Base-by-base conservation (phyloP, 2,888 invertebrate genomes). In the Suillia variegata region DNA sequence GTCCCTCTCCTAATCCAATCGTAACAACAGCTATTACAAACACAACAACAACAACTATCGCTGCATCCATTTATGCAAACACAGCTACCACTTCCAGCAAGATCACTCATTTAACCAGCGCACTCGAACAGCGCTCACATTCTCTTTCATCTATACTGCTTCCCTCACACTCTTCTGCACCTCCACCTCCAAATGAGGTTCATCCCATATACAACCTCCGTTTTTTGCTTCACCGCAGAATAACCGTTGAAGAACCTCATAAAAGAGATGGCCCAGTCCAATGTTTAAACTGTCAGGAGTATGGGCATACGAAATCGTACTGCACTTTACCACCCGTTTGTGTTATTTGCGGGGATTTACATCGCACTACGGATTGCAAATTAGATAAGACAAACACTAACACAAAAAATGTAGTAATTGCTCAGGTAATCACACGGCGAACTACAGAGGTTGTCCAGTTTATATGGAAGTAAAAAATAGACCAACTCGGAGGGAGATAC, bases 301-400 rank as follows among this genome's bases (percentile, higher is more conserved):
- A 24, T 51, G 51, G 51, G 5, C 51, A 51, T 51, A 24, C 51
- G 4, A 51, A 48, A 26, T 3, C 4, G n/a, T 51, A 51, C 5
- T 51, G 51, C 26, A 51, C 51, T 13, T 24, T 51, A 6, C 51
- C 3, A 5, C 5, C 12, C 15, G 26, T 51, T 8, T 51, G 51
- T 51, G 51, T 51, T n/a, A 31, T 51, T n/a, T 21, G 51, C 24
- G 51, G 51, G 4, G 51, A 51, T 12, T 15, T 51, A 13, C 51
- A 51, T 24, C 13, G 24, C n/a, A n/a, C 26, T 3, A 5, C 5
- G 6, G 12, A 4, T 2, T 51, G 51, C 31, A 51, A 51, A 31
- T n/a, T n/a, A n/a, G 2, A 5, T 4, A 48, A 18, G 18, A 13
- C 6, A 18, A 5, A 48, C n/a, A 13, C 18, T 24, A 26, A 31